phyloP scores from a whole-genome alignment of 2,113 vertebrate genomes.

The Apodemus sylvaticus region DNA sequence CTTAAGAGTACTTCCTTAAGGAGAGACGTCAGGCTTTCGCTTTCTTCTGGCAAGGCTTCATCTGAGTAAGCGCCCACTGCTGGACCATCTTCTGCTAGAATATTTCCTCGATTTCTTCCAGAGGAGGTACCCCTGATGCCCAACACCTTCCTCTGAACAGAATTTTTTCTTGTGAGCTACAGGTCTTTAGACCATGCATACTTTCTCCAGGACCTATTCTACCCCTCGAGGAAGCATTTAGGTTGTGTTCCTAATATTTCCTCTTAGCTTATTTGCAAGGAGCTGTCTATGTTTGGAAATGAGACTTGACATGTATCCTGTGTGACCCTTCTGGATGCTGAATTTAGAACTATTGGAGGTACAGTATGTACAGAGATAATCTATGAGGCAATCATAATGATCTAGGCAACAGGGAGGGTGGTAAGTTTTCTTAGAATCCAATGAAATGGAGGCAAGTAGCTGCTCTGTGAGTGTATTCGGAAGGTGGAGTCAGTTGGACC shows the following conservation, averaged over 20 bases:
- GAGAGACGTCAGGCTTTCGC: background rate
- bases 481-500: background rate
- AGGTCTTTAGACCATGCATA: background rate
- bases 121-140: background rate
- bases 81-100: background rate
- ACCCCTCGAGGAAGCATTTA: background rate
- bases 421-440: background rate
- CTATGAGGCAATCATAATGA: background rate
- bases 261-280: background rate
- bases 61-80: background rate
- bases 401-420: background rate
- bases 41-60: rapidly evolving
- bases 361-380: background rate
- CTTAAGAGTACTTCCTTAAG: background rate
- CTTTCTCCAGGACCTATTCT: background rate
- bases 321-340: background rate
- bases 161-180: background rate
- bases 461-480: background rate
- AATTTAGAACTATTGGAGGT: background rate
- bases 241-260: background rate
- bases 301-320: background rate
- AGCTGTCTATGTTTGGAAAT: background rate
- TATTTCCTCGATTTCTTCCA: background rate
- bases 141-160: background rate
- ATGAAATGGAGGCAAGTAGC: background rate